phyloP scores from a whole-genome alignment of 2,888 invertebrate genomes.

The Cyrtodaria siliqua region DNA sequence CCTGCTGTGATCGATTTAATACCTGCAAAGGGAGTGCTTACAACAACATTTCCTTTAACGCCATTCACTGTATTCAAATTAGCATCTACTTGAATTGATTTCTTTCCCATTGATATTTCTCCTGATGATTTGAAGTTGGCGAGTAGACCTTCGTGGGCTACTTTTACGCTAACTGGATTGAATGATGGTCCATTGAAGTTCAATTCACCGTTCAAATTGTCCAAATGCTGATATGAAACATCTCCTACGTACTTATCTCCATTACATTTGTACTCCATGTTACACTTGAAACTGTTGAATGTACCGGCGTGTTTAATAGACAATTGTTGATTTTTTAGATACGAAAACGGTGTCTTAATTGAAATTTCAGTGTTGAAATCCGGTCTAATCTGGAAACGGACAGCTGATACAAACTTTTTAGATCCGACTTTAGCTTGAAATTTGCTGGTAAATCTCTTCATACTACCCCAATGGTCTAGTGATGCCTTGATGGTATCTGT shows the following conservation, averaged over 20 bases:
- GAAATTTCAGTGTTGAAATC: conserved; percentile 31
- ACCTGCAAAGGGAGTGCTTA: conserved; percentile 35
- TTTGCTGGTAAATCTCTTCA: conserved; percentile 26
- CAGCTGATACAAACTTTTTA: conserved; percentile 14
- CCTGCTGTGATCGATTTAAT: conserved; percentile 22
- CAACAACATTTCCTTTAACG: conserved; percentile 16
- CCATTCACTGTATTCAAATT: conserved; percentile 31
- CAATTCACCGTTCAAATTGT: conserved; percentile 35
- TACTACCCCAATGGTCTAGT: conserved; percentile 45
- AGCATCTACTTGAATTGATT: conserved; percentile 18
- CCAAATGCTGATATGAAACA: conserved; percentile 38
- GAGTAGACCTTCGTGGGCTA: conserved; percentile 33
- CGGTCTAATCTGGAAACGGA: conserved; percentile 39
- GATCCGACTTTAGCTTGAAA: conserved; percentile 12
- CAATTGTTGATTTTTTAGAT: conserved; percentile 49
- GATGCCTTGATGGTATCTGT: conserved; percentile 41
- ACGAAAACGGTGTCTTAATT: conserved; percentile 34
- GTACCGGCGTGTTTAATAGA: conserved; percentile 46
- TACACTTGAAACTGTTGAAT: conserved; percentile 44
- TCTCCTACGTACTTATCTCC: conserved; percentile 46
- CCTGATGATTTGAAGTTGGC: conserved; percentile 39
- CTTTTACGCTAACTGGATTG: conserved; percentile 23
- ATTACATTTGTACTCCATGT: conserved; percentile 49
- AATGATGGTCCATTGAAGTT: conserved; percentile 46
- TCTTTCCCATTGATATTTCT: conserved; percentile 32